Evolutionary conservation across 2,113 vertebrate species (phyloP), one percentile per base, ranked within the genome.

Genomic region (Microcebus murinus): DNA sequence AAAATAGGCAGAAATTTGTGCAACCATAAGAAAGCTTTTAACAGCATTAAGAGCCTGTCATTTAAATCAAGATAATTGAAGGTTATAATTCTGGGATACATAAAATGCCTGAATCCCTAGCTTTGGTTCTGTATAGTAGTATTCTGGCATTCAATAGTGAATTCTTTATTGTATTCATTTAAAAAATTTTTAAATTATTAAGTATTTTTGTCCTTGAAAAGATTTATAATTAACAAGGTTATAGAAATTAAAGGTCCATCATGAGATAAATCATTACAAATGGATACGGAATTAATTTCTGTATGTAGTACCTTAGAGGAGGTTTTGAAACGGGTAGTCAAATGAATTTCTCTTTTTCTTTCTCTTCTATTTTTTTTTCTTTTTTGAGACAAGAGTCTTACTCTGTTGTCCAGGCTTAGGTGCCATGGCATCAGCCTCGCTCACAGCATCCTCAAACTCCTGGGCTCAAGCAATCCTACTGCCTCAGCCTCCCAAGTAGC

Each of bases 101-200:
- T 50, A 42, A 77, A 34, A 50, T 34, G 63, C 91, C 45, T 57
- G 15, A 90, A 45, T 81, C 52, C 50, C 29, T 77, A 21, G 34
- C 25, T 77, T 77, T 25, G 73, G 20, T 70, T 21, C 10, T 42
- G 4, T 70, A 59, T 65, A 11, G 8, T 77, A 17, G 86, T 91
- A 4, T 73, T 96, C 15, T 76, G 39, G 9, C 23, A 42, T 95
- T 94, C 82, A 25, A n/a, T 91, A 87, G 42, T 80, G 52, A 88
- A 86, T 84, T 96, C 97, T 85, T 90, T 21, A 68, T 89, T 87
- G 8, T 39, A 45, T 79, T 91, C 12, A 55, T 88, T 25, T 91
- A 36, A 36, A 36, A 36, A 76, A 20, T 77, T 94, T 95, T 94
- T 81, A 50, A 89, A 36, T 86, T 81, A 67, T 45, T 74, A 74